phyloP scores from a whole-genome alignment of 2,113 vertebrate species.

The Phodopus roborovskii region DNA sequence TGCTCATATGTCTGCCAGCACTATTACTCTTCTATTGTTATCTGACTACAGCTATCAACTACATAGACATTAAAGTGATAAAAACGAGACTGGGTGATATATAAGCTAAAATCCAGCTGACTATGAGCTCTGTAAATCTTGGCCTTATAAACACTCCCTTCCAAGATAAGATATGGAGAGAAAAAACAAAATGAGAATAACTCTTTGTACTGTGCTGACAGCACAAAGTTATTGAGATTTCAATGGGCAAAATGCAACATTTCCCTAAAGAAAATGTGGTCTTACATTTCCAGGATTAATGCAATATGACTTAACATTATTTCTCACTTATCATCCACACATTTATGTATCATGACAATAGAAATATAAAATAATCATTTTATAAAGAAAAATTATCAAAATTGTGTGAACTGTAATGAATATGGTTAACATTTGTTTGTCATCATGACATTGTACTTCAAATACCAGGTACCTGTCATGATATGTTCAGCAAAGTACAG shows the following conservation, averaged over 20 bases:
- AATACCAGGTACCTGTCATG: background rate
- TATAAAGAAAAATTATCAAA: slow-evolving; percentile 40
- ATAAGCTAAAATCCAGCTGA: slow-evolving; percentile 70
- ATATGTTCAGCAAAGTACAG: slow-evolving; percentile 8
- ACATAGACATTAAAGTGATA: slow-evolving; percentile 18
- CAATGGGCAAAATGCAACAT: slow-evolving; percentile 1
- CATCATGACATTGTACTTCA: slow-evolving; percentile 22
- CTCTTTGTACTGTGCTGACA: slow-evolving; percentile 48
- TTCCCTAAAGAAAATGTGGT: background rate
- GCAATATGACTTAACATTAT: slow-evolving; percentile 32
- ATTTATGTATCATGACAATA: slow-evolving; percentile 23
- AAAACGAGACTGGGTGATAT: slow-evolving; percentile 74
- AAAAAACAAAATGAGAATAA: slow-evolving; percentile 65
- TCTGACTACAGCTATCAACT: slow-evolving; percentile 71
- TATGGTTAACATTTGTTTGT: background rate
- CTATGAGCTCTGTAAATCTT: slow-evolving; percentile 78
- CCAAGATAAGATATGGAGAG: slow-evolving; percentile 63
- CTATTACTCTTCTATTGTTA: slow-evolving; percentile 74
- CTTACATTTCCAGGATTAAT: background rate
- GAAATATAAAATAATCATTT: slow-evolving; percentile 25
- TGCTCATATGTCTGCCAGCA: slow-evolving; percentile 46
- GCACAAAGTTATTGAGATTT: slow-evolving; percentile 23
- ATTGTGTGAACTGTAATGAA: background rate
- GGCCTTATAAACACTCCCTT: slow-evolving; percentile 66
- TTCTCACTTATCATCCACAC: slow-evolving; percentile 3